These are phyloP conservation scores for Orchestia grillus DNA, from an alignment of 1,140 invertebrate species.

Conservation along the genomic window DNA sequence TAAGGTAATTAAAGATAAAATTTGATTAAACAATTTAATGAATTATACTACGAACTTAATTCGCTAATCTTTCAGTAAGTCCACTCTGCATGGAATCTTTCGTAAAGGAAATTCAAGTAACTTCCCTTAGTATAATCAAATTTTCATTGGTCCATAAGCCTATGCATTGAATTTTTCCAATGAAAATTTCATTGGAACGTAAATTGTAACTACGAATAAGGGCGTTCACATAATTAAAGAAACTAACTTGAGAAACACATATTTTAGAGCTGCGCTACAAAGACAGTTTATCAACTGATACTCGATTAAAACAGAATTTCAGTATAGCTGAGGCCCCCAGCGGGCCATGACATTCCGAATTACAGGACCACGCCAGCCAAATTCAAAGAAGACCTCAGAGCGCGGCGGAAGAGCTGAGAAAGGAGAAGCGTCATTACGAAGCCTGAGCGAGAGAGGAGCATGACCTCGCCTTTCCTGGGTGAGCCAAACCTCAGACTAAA, in stretches of 20 bases:
- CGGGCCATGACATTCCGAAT: not conserved
- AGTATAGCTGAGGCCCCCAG: not conserved
- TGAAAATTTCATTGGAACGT: too few species aligned
- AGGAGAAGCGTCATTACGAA: not conserved
- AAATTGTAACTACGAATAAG: not conserved
- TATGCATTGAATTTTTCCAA: not conserved
- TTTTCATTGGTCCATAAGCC: not conserved
- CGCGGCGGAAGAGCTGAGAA: not conserved
- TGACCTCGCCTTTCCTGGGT: conserved; percentile 4
- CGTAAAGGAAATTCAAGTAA: too few species aligned
- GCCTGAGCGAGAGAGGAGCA: not conserved
- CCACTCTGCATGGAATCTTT: too few species aligned
- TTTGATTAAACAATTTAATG: too few species aligned
- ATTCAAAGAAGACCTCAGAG: not conserved
- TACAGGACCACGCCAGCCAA: not conserved
- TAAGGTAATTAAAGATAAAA: not conserved
- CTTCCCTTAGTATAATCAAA: too few species aligned
- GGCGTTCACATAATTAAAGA: not conserved
- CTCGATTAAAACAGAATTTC: not conserved
- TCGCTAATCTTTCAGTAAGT: not conserved
- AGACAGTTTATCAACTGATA: not conserved
- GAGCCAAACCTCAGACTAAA: not conserved
- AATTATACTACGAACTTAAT: too few species aligned
- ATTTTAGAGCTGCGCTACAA: not conserved
- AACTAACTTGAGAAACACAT: not conserved